These are phyloP conservation scores for Mythimna impura DNA, from an alignment of 2,888 invertebrate species.

Conservation along the genomic window DNA sequence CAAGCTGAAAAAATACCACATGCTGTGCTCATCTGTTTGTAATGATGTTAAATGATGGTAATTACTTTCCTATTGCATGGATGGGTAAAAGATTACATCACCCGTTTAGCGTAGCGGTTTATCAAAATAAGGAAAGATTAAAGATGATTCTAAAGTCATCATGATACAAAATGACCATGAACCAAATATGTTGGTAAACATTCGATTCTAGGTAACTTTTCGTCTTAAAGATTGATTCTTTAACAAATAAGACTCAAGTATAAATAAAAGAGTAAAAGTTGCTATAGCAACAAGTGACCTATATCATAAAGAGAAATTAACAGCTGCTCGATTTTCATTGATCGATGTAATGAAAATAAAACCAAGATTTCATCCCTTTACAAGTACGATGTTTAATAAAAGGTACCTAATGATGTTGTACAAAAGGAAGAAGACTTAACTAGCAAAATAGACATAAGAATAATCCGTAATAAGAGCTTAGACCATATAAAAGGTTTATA, in stretches of 20 bases:
- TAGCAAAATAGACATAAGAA: too few relatives aligned
- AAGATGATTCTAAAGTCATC: neutral
- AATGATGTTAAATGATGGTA: constrained; percentile 30
- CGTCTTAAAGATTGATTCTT: constrained; percentile 6
- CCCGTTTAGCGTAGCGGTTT: neutral
- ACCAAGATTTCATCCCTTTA: constrained; percentile 17
- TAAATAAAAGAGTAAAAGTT: neutral
- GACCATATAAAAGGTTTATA: too few relatives aligned
- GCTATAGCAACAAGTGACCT: constrained; percentile 36
- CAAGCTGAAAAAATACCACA: constrained; percentile 67
- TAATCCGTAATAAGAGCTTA: too few relatives aligned
- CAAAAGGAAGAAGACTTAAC: constrained; percentile 7
- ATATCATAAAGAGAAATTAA: constrained; percentile 9
- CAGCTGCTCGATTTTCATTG: constrained; percentile 24
- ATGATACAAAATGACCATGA: neutral
- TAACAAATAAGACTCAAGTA: neutral
- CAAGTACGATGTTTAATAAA: constrained; percentile 14
- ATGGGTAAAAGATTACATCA: neutral
- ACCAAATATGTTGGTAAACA: constrained; percentile 1
- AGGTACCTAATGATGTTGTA: constrained; percentile 25
- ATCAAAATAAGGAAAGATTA: neutral
- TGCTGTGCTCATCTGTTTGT: constrained; percentile 58
- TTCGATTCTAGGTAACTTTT: neutral
- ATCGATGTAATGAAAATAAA: constrained; percentile 37
- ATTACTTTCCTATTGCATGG: constrained; percentile 11